These are phyloP conservation scores for Aphidius colemani DNA, from an alignment of 2,888 invertebrate genomes.

Conservation along the genomic window DNA sequence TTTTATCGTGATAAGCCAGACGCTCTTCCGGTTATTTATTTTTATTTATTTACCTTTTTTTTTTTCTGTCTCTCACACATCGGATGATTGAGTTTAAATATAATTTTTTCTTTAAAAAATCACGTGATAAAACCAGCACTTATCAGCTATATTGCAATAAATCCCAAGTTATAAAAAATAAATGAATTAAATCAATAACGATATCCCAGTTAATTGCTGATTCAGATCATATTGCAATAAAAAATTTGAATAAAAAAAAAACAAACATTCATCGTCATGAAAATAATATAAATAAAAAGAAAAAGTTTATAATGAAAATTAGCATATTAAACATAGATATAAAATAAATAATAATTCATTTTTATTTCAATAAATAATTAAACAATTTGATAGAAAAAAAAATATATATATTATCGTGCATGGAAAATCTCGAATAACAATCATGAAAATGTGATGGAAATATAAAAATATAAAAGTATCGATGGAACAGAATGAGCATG, in stretches of 20 bases:
- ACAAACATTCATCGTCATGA: background rate
- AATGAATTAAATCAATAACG: background rate
- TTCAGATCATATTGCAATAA: background rate
- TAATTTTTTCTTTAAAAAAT: background rate
- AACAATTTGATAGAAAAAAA: background rate
- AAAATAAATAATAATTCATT: background rate
- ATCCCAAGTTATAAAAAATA: background rate
- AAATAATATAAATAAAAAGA: background rate
- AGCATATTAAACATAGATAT: background rate
- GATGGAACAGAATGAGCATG: constrained; percentile 8
- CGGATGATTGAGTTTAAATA: no score
- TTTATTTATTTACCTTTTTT: no score
- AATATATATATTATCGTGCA: no score
- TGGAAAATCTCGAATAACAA: background rate
- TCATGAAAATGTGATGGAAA: constrained; percentile 32
- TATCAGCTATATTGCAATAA: background rate
- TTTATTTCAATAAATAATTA: background rate
- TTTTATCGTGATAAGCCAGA: no score
- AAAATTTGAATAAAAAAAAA: constrained; percentile 4
- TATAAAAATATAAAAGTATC: background rate
- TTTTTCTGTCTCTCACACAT: no score
- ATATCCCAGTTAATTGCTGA: background rate
- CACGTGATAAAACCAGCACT: background rate
- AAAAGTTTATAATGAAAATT: background rate
- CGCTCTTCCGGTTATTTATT: no score